These are phyloP conservation scores for Todus mexicanus DNA, from an alignment of 2,797 vertebrate species.

Conservation along the genomic window DNA sequence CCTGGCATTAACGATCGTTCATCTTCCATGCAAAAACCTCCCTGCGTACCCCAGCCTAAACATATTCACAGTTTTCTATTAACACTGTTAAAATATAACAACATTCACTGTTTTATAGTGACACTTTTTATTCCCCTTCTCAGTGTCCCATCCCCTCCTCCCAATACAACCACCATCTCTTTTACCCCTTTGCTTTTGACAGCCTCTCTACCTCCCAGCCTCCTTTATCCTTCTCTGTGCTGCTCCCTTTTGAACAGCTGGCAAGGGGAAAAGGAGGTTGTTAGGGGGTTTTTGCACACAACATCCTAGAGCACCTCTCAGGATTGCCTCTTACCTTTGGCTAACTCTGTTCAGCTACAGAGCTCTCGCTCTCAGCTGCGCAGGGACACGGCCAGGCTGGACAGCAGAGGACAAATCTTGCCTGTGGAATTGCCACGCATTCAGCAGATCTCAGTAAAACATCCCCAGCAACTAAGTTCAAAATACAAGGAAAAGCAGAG, in stretches of 20 bases:
- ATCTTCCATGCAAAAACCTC: background rate
- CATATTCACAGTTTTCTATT: background rate
- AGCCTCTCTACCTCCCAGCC: background rate
- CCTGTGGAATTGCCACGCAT: rapidly evolving
- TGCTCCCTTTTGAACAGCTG: background rate
- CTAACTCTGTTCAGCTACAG: background rate
- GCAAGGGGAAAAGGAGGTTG: background rate
- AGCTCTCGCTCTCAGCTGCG: background rate
- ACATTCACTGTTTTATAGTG: too few relatives aligned
- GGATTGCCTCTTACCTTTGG: background rate
- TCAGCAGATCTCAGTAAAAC: background rate
- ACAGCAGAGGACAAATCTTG: background rate
- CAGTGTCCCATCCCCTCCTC: background rate
- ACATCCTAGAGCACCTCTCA: background rate
- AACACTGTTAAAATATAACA: too few relatives aligned
- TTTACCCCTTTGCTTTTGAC: background rate
- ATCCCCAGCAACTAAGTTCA: background rate
- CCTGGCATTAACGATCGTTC: background rate
- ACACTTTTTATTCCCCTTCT: background rate
- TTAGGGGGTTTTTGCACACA: background rate
- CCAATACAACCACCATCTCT: background rate
- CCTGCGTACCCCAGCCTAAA: background rate
- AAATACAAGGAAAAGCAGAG: rapidly evolving
- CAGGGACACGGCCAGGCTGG: rapidly evolving
- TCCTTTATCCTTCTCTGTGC: background rate